These are phyloP conservation scores for Xiphophorus maculatus DNA, from an alignment of 2,113 vertebrate genomes.

Conservation along the genomic window DNA sequence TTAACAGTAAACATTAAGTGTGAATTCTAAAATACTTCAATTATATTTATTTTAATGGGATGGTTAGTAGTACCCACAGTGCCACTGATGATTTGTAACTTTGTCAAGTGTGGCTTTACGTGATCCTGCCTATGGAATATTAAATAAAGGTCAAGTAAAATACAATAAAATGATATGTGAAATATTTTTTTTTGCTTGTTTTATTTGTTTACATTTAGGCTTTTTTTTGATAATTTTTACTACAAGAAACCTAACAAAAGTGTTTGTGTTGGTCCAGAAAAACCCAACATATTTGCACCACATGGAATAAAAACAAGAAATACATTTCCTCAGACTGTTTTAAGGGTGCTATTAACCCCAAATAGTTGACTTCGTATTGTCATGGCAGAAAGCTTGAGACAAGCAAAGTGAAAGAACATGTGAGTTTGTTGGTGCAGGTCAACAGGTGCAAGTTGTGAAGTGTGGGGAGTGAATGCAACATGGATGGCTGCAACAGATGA, in stretches of 20 bases:
- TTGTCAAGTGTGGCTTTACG: not conserved
- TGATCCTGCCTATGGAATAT: not conserved
- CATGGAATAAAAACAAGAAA: conserved; percentile 26
- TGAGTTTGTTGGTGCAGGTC: conserved; percentile 29
- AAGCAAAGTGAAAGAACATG: not conserved
- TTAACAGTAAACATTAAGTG: too few relatives aligned
- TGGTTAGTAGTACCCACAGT: too few relatives aligned
- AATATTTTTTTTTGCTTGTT: conserved; percentile 37
- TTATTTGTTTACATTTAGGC: not conserved
- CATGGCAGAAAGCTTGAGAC: conserved; percentile 13
- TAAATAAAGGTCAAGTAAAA: not conserved
- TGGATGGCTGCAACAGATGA: conserved; percentile 43
- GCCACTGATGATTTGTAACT: not conserved
- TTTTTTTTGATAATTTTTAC: too few relatives aligned
- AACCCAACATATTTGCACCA: conserved; percentile 6
- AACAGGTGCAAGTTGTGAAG: conserved; percentile 65
- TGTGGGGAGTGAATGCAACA: conserved; percentile 42
- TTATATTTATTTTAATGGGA: not conserved
- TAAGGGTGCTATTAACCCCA: not conserved
- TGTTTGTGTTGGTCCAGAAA: not conserved
- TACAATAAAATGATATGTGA: not conserved
- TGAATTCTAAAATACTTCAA: not conserved
- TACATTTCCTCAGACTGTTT: conserved; percentile 38
- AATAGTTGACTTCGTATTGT: conserved; percentile 29
- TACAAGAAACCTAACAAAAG: too few relatives aligned